A percentile compares a stretch with the other conserved stretches of the same genome.
These are phyloP conservation scores for Euplagia quadripunctaria DNA, from an alignment of 2,888 invertebrate species.

Conservation along the genomic window DNA sequence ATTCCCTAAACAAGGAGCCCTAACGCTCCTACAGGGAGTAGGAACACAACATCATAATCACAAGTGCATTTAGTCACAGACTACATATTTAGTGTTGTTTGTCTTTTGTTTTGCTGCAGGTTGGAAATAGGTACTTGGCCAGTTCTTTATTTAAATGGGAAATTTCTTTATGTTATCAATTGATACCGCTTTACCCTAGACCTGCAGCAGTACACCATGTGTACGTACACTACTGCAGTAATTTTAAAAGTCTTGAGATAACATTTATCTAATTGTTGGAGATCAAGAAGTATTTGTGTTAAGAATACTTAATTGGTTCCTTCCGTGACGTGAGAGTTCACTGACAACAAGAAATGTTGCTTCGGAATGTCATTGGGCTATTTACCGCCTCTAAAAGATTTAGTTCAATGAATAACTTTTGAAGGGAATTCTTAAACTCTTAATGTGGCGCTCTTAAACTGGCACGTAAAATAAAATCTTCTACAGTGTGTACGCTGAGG, in stretches of 20 bases:
- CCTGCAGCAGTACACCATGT: neutral
- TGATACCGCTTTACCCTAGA: neutral
- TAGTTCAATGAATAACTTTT: neutral
- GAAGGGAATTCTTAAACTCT: neutral
- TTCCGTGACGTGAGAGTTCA: slow-evolving; percentile 11
- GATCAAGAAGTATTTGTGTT: slow-evolving; percentile 9
- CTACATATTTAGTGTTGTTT: no score
- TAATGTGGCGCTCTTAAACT: no score
- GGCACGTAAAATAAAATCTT: no score
- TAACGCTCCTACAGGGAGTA: no score
- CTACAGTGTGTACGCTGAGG: no score
- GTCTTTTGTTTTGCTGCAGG: no score
- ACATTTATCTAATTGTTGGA: slow-evolving; percentile 1
- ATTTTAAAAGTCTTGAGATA: neutral
- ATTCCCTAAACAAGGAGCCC: no score
- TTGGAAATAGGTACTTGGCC: no score
- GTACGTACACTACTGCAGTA: neutral
- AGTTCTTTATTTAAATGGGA: neutral
- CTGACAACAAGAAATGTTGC: slow-evolving; percentile 1
- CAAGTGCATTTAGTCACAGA: no score
- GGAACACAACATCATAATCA: no score
- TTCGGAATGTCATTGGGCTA: slow-evolving; percentile 5
- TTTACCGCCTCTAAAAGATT: neutral
- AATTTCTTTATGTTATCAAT: neutral
- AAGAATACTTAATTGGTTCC: slow-evolving; percentile 11